Conservation (phyloP, 2,888 invertebrate species). For the Eupithecia subumbrata region DNA sequence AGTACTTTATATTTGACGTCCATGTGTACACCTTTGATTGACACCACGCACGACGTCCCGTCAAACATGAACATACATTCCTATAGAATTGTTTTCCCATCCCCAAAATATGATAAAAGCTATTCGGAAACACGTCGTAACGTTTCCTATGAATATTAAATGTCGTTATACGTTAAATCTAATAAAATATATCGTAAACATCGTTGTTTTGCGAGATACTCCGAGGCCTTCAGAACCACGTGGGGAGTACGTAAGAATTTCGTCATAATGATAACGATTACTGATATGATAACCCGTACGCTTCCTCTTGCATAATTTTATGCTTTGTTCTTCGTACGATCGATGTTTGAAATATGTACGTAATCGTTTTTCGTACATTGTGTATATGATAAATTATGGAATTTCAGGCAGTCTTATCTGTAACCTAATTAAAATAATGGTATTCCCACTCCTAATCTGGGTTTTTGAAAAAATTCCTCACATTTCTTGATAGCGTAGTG, state of each 20-base stretch:
- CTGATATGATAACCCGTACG: slow-evolving; percentile 56
- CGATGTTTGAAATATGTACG: not conserved
- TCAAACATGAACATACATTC: slow-evolving; percentile 15
- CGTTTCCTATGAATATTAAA: slow-evolving; percentile 42
- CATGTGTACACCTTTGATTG: slow-evolving; percentile 22
- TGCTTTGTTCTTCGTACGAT: slow-evolving; percentile 9
- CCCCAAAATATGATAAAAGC: slow-evolving; percentile 39
- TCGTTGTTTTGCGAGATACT: slow-evolving; percentile 28
- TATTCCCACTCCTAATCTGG: not conserved
- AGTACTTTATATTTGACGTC: slow-evolving; percentile 6
- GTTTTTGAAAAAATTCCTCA: not conserved
- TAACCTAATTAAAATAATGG: slow-evolving; percentile 1
- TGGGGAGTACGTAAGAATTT: slow-evolving; percentile 51
- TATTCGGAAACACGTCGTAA: slow-evolving; percentile 36
- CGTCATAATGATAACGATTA: slow-evolving; percentile 48
- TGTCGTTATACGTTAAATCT: slow-evolving; percentile 36
- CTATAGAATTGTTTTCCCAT: slow-evolving; percentile 37
- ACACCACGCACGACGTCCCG: slow-evolving; percentile 20
- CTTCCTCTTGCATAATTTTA: slow-evolving; percentile 40
- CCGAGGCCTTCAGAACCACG: slow-evolving; percentile 47
- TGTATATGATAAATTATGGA: not conserved
- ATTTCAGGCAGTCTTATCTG: not conserved
- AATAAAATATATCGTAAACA: slow-evolving; percentile 35
- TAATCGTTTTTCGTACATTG: not conserved
- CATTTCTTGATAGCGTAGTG: not conserved